Base-by-base conservation (phyloP, 2,888 invertebrate genomes). In the Stegophylla sp. region DNA sequence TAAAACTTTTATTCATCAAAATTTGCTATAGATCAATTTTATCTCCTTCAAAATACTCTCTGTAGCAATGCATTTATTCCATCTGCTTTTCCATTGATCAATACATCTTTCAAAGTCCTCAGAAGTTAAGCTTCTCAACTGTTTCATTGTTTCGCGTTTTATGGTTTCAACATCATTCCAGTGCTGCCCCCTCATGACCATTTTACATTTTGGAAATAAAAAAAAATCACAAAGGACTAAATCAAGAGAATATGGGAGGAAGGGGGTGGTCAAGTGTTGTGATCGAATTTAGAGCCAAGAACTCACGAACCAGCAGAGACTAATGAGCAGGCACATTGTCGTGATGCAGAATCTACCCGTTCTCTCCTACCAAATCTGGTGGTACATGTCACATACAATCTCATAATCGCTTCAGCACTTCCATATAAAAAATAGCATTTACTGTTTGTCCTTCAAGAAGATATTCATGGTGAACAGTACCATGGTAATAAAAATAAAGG, bases 31-130 rank as follows among this genome's bases (percentile, higher is more conserved):
- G 12, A 69, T 75, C 61, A 59, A 66, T 61, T 72, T 51, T 61
- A 13, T 72, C 45, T 51, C 61, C 79, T 79, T 79, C 56, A 41
- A 79, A 73, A 45, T 79, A 82, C 82, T 77, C 71, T 69, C 69
- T 72, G 51, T 74, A 75, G 48, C 63, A 43, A 82, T 81, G 45
- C 81, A 77, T 72, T 77, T 77, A 59, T 53, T 56, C 82, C 75
- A 75, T 56, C 59, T 81, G 63, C 28, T 61, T 61, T 75, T 69
- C 75, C 71, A 76, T 73, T 82, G 82, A 41, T 82, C 20, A 28
- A 77, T 82, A 71, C 53, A 67, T 76, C 66, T 43, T 34, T 82
- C 34, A 61, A 82, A 82, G 71, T 82, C 82, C n/a, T 82, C 15
- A 26, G 66, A 51, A 69, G 69, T 53, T 48, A 82, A 61, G 75